phyloP scores from a whole-genome alignment of 92 coral and sea anemone genomes.

The Meandrina meandrites region DNA sequence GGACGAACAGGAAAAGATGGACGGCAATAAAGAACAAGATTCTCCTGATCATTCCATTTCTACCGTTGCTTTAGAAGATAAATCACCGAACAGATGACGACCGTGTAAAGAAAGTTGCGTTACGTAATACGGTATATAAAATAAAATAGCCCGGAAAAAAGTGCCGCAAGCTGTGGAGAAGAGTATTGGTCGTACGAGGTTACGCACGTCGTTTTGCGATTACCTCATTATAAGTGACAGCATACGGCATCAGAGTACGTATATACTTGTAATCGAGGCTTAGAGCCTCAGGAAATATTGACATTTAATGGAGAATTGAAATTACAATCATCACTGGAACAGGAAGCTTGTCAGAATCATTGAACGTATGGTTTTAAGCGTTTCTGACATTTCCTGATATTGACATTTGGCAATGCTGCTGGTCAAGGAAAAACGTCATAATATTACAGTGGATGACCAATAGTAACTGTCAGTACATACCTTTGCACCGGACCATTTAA shows the following conservation, averaged over 20 bases:
- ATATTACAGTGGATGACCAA: neutral
- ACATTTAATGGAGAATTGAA: neutral
- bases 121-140: neutral
- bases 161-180: neutral
- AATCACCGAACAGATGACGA: constrained; percentile 34
- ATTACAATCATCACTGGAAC: neutral
- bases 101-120: neutral
- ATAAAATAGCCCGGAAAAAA: neutral
- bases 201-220: neutral
- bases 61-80: constrained; percentile 1
- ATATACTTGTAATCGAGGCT: neutral
- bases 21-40: neutral
- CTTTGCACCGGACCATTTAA: neutral
- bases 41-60: constrained; percentile 14
- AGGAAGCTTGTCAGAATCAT: neutral
- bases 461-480: too few relatives aligned
- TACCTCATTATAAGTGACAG: neutral
- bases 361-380: neutral
- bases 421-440: neutral
- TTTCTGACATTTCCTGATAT: neutral
- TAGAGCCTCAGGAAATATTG: neutral
- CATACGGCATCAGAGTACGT: too few relatives aligned
- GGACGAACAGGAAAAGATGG: neutral
- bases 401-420: neutral
- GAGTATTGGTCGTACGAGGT: neutral